Percentiles rank a stretch among this genome's conserved stretches.
Evolutionary conservation across 2,888 invertebrate genomes (phyloP).

Genomic region (Colostygia pectinataria): DNA sequence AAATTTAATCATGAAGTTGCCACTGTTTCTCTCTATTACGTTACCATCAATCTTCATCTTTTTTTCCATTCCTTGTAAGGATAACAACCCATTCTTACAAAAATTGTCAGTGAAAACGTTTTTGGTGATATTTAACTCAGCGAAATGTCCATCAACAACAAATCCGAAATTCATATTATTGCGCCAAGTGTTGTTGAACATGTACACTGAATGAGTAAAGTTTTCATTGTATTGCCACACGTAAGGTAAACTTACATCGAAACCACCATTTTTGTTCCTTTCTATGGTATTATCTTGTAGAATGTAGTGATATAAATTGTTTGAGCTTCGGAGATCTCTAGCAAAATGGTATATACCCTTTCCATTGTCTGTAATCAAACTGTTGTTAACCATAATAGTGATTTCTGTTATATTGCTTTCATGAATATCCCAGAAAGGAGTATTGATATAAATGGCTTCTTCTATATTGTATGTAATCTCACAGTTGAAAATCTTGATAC

Average conservation of each 20-base stretch:
- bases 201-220: constrained; percentile 94
- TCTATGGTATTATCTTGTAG: constrained; percentile 93
- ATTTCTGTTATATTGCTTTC: constrained; percentile 95
- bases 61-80: constrained; percentile 98
- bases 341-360: constrained; percentile 94
- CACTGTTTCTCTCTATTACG: constrained; percentile 89
- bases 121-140: constrained; percentile 92
- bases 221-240: constrained; percentile 98
- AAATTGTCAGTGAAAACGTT: constrained; percentile 93
- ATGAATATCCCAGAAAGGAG: constrained; percentile 93
- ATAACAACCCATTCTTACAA: constrained; percentile 91
- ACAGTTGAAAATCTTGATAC: constrained; percentile 89
- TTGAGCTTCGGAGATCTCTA: constrained; percentile 96
- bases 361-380: constrained; percentile 93
- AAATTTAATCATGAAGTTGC: constrained; percentile 93
- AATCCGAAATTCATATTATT: constrained; percentile 93
- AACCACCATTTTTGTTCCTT: constrained; percentile 92
- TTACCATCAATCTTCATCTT: constrained; percentile 93
- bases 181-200: constrained; percentile 94
- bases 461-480: constrained; percentile 91
- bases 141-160: constrained; percentile 96
- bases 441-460: constrained; percentile 91
- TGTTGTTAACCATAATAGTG: constrained; percentile 93
- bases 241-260: constrained; percentile 94
- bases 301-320: constrained; percentile 98